Percentiles rank a stretch among this genome's conserved stretches.
These are phyloP conservation scores for Vireo altiloquus DNA, from an alignment of 2,113 vertebrate species.

Conservation along the genomic window DNA sequence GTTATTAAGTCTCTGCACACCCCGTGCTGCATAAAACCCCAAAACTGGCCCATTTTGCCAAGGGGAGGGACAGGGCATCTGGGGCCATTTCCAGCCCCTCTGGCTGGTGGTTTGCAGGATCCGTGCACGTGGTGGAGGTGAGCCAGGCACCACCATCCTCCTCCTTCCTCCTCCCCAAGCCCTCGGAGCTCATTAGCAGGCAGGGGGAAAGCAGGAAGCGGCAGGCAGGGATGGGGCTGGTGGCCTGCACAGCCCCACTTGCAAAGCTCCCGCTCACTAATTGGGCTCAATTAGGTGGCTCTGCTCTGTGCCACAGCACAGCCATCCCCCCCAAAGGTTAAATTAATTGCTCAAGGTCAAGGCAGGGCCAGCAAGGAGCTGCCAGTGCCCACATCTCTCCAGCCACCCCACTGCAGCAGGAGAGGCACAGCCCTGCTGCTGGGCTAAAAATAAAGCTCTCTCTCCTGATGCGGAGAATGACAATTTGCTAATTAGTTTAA, in stretches of 20 bases:
- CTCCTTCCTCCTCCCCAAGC: not conserved
- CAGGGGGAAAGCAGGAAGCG: not conserved
- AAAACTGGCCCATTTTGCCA: not conserved
- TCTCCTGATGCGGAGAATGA: conserved; percentile 48
- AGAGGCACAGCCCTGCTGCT: not conserved
- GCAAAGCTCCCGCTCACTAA: conserved; percentile 16
- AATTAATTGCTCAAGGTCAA: conserved; percentile 53
- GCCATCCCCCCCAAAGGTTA: not conserved
- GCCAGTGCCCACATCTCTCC: not conserved
- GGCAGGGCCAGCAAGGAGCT: not conserved
- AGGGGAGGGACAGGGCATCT: not conserved
- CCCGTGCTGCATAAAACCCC: not conserved
- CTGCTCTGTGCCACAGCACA: not conserved
- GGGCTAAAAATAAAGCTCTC: conserved; percentile 64
- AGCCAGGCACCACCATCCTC: not conserved
- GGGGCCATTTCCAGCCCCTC: not conserved
- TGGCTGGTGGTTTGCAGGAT: fast-evolving
- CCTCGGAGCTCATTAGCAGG: not conserved
- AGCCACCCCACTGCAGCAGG: not conserved
- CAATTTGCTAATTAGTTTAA: conserved; percentile 70
- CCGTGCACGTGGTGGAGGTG: fast-evolving
- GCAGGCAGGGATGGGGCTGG: not conserved
- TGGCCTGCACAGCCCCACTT: not conserved
- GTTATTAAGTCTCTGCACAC: not conserved
- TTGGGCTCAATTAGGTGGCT: conserved; percentile 60